These are phyloP conservation scores for Ferdinandea cuprea DNA, from an alignment of 2,888 invertebrate species.

Conservation along the genomic window DNA sequence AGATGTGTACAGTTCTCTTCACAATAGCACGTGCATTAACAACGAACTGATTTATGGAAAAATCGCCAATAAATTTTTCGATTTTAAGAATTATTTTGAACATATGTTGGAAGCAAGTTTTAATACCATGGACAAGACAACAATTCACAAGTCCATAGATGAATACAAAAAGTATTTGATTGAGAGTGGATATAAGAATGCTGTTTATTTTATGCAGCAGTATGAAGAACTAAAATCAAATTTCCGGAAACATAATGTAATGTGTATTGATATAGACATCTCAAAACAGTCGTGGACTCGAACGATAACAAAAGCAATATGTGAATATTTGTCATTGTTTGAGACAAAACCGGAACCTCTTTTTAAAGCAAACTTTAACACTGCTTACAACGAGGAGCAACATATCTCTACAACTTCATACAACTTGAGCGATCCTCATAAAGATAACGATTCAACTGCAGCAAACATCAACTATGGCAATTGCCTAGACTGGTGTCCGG, in stretches of 20 bases:
- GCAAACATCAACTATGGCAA: slow-evolving; percentile 82
- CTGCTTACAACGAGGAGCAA: slow-evolving; percentile 3
- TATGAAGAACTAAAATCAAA: slow-evolving; percentile 75
- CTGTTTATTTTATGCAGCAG: slow-evolving; percentile 56
- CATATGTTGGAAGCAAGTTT: not conserved
- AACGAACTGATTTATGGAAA: slow-evolving; percentile 20
- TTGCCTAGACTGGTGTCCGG: slow-evolving; percentile 86
- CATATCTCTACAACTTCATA: not conserved
- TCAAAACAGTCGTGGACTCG: slow-evolving; percentile 33
- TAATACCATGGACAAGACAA: not conserved
- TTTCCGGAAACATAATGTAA: slow-evolving; percentile 75
- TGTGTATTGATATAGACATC: slow-evolving; percentile 50
- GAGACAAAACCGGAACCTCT: not conserved
- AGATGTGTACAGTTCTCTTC: slow-evolving; percentile 40
- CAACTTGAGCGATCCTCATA: not conserved
- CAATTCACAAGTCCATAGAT: not conserved
- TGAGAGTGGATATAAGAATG: slow-evolving; percentile 61
- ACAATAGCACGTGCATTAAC: slow-evolving; percentile 32
- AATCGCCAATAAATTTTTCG: not conserved
- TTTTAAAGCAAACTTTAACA: not conserved
- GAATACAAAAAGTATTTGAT: slow-evolving; percentile 77
- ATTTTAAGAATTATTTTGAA: slow-evolving; percentile 1
- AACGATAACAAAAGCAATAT: slow-evolving; percentile 7
- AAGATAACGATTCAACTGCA: not conserved
- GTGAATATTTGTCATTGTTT: slow-evolving; percentile 28